A percentile compares a stretch with the other conserved stretches of the same genome.
Conservation (phyloP, 2,113 vertebrate species). For the Gymnorhina tibicen region DNA sequence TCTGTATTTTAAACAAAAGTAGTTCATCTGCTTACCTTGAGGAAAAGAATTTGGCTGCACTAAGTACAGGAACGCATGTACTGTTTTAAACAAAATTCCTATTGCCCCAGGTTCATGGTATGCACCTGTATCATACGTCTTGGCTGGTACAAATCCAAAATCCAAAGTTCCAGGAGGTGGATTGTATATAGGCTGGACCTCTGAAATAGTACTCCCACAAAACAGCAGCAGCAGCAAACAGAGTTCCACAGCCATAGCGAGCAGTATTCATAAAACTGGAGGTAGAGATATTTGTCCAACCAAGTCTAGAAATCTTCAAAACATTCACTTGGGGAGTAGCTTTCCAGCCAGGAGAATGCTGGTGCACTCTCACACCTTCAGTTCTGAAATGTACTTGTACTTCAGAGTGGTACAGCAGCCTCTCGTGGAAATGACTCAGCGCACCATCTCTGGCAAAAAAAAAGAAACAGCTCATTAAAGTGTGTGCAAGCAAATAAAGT, state of each 20-base stretch:
- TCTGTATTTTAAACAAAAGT: not conserved
- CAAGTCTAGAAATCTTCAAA: slow-evolving; percentile 6
- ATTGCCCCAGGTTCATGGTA: slow-evolving; percentile 83
- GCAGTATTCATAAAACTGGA: slow-evolving; percentile 55
- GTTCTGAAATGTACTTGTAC: not conserved
- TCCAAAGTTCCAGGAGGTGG: slow-evolving; percentile 70
- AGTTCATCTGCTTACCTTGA: slow-evolving; percentile 78
- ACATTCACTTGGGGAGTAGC: not conserved
- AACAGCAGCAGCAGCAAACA: slow-evolving; percentile 72
- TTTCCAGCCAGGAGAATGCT: slow-evolving; percentile 17
- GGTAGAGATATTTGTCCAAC: not conserved
- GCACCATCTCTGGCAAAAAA: slow-evolving; percentile 61
- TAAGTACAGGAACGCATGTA: slow-evolving; percentile 80
- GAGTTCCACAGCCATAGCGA: slow-evolving; percentile 72
- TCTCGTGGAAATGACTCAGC: not conserved
- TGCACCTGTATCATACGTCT: slow-evolving; percentile 83
- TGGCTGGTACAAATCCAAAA: slow-evolving; percentile 84
- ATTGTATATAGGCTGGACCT: slow-evolving; percentile 62
- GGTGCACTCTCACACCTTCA: slow-evolving; percentile 5
- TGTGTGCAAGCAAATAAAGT: not conserved
- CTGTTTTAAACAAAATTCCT: slow-evolving; percentile 85
- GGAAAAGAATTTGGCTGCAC: slow-evolving; percentile 91
- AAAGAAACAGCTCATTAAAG: slow-evolving; percentile 37
- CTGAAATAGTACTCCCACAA: slow-evolving; percentile 63
- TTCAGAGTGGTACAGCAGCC: not conserved